These are phyloP conservation scores for Harmothoe impar DNA, from an alignment of 2,888 invertebrate genomes.

Conservation along the genomic window DNA sequence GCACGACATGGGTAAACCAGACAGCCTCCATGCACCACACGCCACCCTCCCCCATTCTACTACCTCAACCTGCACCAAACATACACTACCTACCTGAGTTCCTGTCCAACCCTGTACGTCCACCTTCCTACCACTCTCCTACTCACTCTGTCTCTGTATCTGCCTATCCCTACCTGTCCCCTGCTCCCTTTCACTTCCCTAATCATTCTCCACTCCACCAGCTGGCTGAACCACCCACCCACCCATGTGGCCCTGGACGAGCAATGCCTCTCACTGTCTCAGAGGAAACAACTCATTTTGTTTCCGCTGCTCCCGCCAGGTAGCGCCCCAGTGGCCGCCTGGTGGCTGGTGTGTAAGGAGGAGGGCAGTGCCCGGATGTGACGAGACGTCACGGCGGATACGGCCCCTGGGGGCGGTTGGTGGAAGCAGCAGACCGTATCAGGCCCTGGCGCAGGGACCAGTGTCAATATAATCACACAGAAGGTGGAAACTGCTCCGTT, in stretches of 20 bases:
- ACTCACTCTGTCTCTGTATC: too few species aligned
- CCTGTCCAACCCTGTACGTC: too few species aligned
- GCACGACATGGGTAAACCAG: neutral
- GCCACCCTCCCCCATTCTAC: neutral
- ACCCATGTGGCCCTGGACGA: too few species aligned
- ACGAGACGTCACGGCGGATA: neutral
- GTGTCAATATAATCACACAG: neutral
- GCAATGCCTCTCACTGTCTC: too few species aligned
- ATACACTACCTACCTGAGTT: too few species aligned
- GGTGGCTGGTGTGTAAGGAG: neutral
- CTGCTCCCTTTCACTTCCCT: too few species aligned
- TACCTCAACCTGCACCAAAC: too few species aligned
- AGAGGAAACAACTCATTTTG: neutral
- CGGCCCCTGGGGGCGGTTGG: neutral
- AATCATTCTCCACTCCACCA: too few species aligned
- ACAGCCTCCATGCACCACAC: neutral
- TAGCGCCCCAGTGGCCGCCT: neutral
- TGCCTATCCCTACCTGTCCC: too few species aligned
- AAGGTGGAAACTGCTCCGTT: neutral
- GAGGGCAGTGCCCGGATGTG: slow-evolving; percentile 1
- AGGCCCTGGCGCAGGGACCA: neutral
- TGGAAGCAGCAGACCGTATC: neutral
- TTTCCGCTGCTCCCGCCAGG: neutral
- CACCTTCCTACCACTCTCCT: too few species aligned
- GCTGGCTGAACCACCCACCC: too few species aligned